Conservation (phyloP, 2,113 vertebrate genomes). For the Ictidomys tridecemlineatus region DNA sequence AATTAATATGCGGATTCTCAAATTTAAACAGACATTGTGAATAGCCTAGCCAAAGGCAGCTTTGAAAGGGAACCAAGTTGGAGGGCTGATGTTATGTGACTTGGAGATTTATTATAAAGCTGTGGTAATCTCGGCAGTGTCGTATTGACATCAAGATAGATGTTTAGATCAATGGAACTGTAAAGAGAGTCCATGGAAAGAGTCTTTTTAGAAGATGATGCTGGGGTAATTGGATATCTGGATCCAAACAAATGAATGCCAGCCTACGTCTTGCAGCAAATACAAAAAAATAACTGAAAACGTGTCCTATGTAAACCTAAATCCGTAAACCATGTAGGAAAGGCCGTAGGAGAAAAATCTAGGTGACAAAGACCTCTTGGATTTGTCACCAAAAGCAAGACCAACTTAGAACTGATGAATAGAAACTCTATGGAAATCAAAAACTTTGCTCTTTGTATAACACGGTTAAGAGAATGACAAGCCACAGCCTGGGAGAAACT, state of each 20-base stretch:
- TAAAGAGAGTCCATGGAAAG: not conserved
- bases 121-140: not conserved
- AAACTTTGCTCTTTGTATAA: not conserved
- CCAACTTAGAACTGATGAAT: not conserved
- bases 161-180: not conserved
- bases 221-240: not conserved
- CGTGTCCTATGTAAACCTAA: not conserved
- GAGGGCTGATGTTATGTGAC: not conserved
- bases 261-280: not conserved
- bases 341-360: not conserved
- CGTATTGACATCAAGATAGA: not conserved
- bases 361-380: not conserved
- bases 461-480: not conserved
- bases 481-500: not conserved
- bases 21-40: not conserved
- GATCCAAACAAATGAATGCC: not conserved
- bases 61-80: not conserved
- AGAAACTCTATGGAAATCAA: slow-evolving; percentile 29
- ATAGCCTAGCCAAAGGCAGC: not conserved
- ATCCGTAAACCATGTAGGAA: not conserved
- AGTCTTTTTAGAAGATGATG: not conserved
- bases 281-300: not conserved
- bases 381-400: not conserved
- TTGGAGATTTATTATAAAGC: slow-evolving; percentile 7
- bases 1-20: not conserved